Evolutionary conservation across 2,113 vertebrate species (phyloP), one percentile per base, ranked within the genome.

Genomic region (Apteryx mantelli): DNA sequence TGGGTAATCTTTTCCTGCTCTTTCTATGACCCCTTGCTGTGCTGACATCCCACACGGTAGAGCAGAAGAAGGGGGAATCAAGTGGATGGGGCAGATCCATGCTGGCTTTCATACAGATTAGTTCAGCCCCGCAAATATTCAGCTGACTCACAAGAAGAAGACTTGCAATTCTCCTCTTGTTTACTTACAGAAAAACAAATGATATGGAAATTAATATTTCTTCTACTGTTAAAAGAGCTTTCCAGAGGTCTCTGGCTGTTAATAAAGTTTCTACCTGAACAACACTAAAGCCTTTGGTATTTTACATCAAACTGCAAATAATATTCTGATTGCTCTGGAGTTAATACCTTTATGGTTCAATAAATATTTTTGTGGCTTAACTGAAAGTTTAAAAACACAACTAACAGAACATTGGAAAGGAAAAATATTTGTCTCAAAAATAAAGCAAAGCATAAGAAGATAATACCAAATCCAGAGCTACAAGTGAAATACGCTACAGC

Each of bases 291-390:
- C 13, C 46, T 69, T 82, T 69, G 4, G 6, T 91, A 71, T 87
- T 93, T 92, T 89, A 53, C 58, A 82, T 87, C 40, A 32, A 87
- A 88, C 36, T 76, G 65, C 78, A 91, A 93, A 76, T 74, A 73
- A 84, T 42, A 87, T 61, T 63, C 53, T 77, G 40, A 63, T 88
- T 96, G 86, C 30, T 80, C 79, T 64, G 48, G 81, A 92, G 93
- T 88, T 91, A 91, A 25, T 77, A 46, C 76, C 64, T 85, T 87
- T 17, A 74, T 40, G 11, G 34, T 44, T 85, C 61, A 92, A 42
- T 74, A 91, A 91, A 93, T 42, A 36, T 58, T 15, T 85, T 44
- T 85, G n/a, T 58, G 56, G 26, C 5, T 70, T 48, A 94, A 7
- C 13, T 3, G 7, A 25, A 36, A 40, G 20, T 74, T 93, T 89